Conservation (phyloP, 2,888 invertebrate species). For the Stenichneumon culpator region DNA sequence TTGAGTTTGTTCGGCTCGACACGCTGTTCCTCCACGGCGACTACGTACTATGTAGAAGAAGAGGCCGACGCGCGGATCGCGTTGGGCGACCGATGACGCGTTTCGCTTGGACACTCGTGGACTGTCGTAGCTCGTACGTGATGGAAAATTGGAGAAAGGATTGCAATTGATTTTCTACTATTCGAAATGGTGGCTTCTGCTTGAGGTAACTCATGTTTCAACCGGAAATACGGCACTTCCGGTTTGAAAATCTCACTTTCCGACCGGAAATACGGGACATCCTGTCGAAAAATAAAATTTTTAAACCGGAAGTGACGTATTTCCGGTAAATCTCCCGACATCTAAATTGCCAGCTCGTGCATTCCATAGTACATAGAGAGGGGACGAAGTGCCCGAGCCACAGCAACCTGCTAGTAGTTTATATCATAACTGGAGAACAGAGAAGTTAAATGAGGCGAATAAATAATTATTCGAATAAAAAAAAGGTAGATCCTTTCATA, state of each 20-base stretch:
- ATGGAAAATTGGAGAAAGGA: not conserved
- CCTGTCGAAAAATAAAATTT: no score
- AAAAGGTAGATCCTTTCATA: not conserved
- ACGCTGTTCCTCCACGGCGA: constrained; percentile 18
- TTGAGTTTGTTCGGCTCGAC: constrained; percentile 24
- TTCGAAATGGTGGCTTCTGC: no score
- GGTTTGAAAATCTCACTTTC: no score
- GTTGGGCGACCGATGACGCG: constrained; percentile 17
- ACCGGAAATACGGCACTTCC: no score
- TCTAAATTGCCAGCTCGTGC: no score
- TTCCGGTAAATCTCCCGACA: no score
- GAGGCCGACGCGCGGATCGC: not conserved
- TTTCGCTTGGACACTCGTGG: not conserved
- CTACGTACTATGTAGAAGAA: not conserved
- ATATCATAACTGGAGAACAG: not conserved
- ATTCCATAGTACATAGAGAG: no score
- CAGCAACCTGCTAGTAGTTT: no score
- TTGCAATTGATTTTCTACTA: not conserved
- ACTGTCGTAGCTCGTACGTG: not conserved
- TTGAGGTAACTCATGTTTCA: no score
- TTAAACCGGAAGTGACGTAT: no score
- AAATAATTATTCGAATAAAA: not conserved
- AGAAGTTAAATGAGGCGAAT: not conserved
- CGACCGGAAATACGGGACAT: no score
- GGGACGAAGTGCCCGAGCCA: no score